A percentile compares a stretch with the other conserved stretches of the same genome.
Evolutionary conservation across 2,888 invertebrate genomes (phyloP).

Genomic region (Tenthredo livida): DNA sequence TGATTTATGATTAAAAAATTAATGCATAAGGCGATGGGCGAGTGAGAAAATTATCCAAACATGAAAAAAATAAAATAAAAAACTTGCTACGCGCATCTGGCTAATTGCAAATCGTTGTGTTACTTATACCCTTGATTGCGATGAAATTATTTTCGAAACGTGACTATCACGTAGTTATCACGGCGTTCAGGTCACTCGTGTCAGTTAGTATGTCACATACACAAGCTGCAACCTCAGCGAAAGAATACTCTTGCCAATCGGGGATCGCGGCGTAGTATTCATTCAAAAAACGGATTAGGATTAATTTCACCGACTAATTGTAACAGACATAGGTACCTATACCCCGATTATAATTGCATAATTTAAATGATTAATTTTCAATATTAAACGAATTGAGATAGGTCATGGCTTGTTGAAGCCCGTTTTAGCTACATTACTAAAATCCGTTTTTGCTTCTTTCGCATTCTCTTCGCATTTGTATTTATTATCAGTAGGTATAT

Average conservation of each 20-base stretch:
- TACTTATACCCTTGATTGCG: not conserved
- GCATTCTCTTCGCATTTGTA: too few relatives aligned
- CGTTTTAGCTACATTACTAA: not conserved
- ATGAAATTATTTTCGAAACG: constrained; percentile 28
- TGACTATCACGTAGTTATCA: constrained; percentile 54
- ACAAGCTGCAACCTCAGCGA: constrained; percentile 53
- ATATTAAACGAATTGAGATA: not conserved
- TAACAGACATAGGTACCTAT: not conserved
- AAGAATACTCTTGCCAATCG: not conserved
- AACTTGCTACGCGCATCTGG: too few relatives aligned
- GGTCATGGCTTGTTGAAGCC: not conserved
- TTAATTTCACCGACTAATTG: not conserved
- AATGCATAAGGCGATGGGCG: not conserved
- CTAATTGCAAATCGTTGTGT: not conserved
- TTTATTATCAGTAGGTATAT: too few relatives aligned
- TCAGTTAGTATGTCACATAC: constrained; percentile 46
- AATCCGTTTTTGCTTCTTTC: too few relatives aligned
- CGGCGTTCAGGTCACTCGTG: constrained; percentile 49
- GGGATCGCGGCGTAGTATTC: not conserved
- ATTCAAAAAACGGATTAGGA: not conserved
- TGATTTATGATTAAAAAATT: not conserved
- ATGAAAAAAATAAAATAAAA: not conserved
- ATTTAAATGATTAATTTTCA: not conserved
- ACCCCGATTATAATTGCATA: not conserved
- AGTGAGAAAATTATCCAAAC: not conserved